Evolutionary conservation across 2,113 vertebrate species (phyloP), one percentile per base, ranked within the genome.

Genomic region (Otolemur garnettii): DNA sequence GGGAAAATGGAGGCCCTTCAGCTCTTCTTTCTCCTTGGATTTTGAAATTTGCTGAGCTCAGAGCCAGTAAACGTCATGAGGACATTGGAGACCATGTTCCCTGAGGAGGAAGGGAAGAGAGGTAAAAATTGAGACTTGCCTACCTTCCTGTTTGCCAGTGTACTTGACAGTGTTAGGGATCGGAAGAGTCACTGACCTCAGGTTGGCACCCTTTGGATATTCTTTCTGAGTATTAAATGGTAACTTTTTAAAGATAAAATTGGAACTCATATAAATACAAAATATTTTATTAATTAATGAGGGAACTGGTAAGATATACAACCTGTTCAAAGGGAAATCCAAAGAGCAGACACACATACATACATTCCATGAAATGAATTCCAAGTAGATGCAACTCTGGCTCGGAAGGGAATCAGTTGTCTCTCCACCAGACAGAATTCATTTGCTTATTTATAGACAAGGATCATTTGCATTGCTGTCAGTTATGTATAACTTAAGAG

Each of bases 241-340:
- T 50, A 72, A 35, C 74, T 90, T 92, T 74, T 19, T 50, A 60
- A 92, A 85, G 64, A 60, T 68, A 93, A 90, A 80, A 71, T 87
- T 26, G 53, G 35, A 12, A 55, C 35, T 72, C 19, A 21, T 85
- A 50, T 5, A 93, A 57, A 85, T 94, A 68, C 38, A 83, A 80
- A 42, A 30, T 45, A 55, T 57, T 87, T 59, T 91, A 57, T 87
- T 90, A 90, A 72, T 77, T 55, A 72, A 26, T 55, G 53, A 83
- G 50, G 72, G 79, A 85, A 42, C 45, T 45, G 33, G 14, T 94
- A 72, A 89, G 80, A 66, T 42, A 7, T 62, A 69, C 12, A 88
- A 1, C 12, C 22, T 79, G 53, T 87, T 94, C 53, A 75, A 80
- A 87, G 82, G 69, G 80, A 55, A 77, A 81, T 59, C 81, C 59